Base-by-base conservation (phyloP, 2,888 invertebrate genomes). In the Phlogophora meticulosa region DNA sequence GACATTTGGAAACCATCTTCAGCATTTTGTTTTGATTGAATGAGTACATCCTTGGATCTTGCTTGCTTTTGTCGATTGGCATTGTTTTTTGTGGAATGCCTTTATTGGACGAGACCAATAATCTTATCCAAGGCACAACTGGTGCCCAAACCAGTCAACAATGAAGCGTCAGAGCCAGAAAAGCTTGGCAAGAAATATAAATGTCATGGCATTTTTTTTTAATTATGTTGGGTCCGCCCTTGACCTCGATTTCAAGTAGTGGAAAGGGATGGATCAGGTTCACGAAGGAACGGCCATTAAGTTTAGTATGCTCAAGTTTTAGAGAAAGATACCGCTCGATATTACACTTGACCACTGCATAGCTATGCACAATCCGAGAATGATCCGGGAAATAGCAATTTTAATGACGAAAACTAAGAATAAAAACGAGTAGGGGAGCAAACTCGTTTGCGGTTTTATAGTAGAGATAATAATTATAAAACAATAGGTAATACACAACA, bases 401-500 rank as follows among this genome's bases (percentile, higher is more conserved):
- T 46, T 9, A 22, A 7, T 49, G 42, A 36, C 38, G n/a, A 46
- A n/a, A 38, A 46, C 4, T 42, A n/a, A n/a, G 4, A 22, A 36
- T 28, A 49, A 11, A n/a, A 3, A 17, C 15, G 7, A 22, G 22
- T 24, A 49, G 32, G 28, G 10, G 15, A 55, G 57, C 28, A 48
- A 58, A 43, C 28, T 7, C 28, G 13, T 56, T 43, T 40, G 42
- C 17, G 1, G 17, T 51, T 66, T 78, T 52, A 48, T 73, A 46
- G n/a, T 34, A 40, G 17, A 62, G 81, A 74, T 74, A 72, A 72
- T 53, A n/a, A n/a, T n/a, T n/a, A 69, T 24, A 38, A 62, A 74
- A 81, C 78, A 78, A 72, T 82, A 67, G 68, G 55, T 60, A 69
- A 55, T 65, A 62, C 65, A 64, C 53, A 62, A 66, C 43, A 70